Percentiles rank a stretch among this genome's conserved stretches.
These are phyloP conservation scores for Laothoe populi DNA, from an alignment of 2,888 invertebrate genomes.

Conservation along the genomic window DNA sequence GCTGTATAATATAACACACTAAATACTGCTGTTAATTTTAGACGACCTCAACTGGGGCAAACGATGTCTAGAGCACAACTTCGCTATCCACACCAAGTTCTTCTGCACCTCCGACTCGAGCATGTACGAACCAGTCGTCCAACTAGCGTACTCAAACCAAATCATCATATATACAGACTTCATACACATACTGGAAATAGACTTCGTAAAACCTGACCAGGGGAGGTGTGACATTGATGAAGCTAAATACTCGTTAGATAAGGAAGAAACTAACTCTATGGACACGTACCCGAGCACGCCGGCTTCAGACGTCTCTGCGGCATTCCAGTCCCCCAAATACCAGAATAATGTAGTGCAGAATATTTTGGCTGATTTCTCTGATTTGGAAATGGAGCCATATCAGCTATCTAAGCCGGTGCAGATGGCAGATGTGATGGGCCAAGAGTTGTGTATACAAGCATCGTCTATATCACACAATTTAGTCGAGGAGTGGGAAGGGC, in stretches of 20 bases:
- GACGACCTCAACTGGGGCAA: slow-evolving; percentile 86
- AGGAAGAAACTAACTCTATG: slow-evolving; percentile 65
- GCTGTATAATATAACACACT: too few species aligned
- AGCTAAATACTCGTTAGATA: slow-evolving; percentile 65
- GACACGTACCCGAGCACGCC: slow-evolving; percentile 70
- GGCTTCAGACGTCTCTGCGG: slow-evolving; percentile 69
- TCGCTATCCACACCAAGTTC: slow-evolving; percentile 96
- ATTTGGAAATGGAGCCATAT: slow-evolving; percentile 83
- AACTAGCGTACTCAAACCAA: slow-evolving; percentile 88
- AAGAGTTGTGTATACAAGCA: slow-evolving; percentile 77
- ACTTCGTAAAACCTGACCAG: slow-evolving; percentile 77
- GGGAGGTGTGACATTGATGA: slow-evolving; percentile 64
- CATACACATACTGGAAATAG: slow-evolving; percentile 90
- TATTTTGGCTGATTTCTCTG: slow-evolving; percentile 86
- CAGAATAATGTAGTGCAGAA: slow-evolving; percentile 85
- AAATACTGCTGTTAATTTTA: slow-evolving; percentile 45
- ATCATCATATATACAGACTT: slow-evolving; percentile 94
- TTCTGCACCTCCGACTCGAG: slow-evolving; percentile 95
- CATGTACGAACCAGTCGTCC: slow-evolving; percentile 88
- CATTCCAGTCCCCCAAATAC: slow-evolving; percentile 80
- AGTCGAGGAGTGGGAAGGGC: slow-evolving; percentile 82
- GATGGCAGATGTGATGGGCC: slow-evolving; percentile 75
- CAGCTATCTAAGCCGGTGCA: slow-evolving; percentile 74
- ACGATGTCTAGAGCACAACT: slow-evolving; percentile 94
- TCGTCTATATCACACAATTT: slow-evolving; percentile 77